A percentile compares a stretch with the other conserved stretches of the same genome.
Evolutionary conservation across 2,797 vertebrate genomes (phyloP).

Genomic region (Melanotaenia pygmaea): DNA sequence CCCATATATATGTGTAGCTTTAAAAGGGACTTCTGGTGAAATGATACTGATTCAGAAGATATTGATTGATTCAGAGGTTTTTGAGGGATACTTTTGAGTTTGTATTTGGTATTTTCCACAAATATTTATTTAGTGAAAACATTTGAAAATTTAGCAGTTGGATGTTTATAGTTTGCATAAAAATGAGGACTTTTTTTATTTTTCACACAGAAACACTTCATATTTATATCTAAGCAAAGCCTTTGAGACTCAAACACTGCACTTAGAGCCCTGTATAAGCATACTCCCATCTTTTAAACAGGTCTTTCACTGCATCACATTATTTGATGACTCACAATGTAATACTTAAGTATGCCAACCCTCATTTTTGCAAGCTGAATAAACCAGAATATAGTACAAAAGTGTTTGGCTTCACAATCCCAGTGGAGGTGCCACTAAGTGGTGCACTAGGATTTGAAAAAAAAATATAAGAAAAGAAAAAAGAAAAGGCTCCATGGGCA

Average conservation of each 20-base stretch:
- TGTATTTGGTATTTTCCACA: conserved; percentile 15
- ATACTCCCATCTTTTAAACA: conserved; percentile 42
- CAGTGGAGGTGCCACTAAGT: conserved; percentile 10
- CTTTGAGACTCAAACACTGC: conserved; percentile 19
- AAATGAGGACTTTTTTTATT: conserved; percentile 17
- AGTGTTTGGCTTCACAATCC: conserved; percentile 34
- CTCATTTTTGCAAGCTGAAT: conserved; percentile 36
- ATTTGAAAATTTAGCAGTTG: conserved; percentile 21
- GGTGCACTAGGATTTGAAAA: neutral
- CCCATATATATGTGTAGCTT: conserved; percentile 13
- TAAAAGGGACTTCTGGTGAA: conserved; percentile 44
- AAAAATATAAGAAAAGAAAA: neutral
- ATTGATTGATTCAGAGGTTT: conserved; percentile 9
- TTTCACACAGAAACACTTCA: conserved; percentile 20
- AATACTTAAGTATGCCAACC: conserved; percentile 33
- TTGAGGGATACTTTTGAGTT: conserved; percentile 18
- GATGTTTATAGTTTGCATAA: conserved; percentile 15
- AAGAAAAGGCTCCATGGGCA: conserved; percentile 4
- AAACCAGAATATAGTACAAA: conserved; percentile 22
- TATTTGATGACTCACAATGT: conserved; percentile 30
- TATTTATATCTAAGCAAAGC: conserved; percentile 32
- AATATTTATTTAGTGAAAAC: conserved; percentile 40
- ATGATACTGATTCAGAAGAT: conserved; percentile 12
- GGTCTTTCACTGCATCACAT: conserved; percentile 34
- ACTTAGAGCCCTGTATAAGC: conserved; percentile 7